Percentiles rank a stretch among this genome's conserved stretches.
These are phyloP conservation scores for Kuschelorhynchus macadamiae DNA, from an alignment of 2,888 invertebrate species.

Conservation along the genomic window DNA sequence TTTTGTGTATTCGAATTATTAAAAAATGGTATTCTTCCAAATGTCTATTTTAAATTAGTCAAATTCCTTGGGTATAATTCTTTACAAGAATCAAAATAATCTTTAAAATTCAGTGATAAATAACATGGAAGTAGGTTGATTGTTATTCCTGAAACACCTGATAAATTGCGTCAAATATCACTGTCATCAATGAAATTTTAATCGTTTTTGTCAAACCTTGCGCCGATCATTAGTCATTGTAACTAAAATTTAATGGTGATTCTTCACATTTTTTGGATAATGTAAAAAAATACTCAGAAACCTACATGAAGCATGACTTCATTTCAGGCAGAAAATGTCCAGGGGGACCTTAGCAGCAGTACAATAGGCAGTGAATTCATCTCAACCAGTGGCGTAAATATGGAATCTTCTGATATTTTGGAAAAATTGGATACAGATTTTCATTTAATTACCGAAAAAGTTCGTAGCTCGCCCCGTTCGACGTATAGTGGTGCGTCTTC, in stretches of 20 bases:
- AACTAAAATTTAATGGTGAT: slow-evolving; percentile 1
- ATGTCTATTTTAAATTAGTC: too few relatives aligned
- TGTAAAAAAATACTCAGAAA: background rate
- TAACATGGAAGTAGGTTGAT: too few relatives aligned
- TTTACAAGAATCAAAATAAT: too few relatives aligned
- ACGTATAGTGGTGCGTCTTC: slow-evolving; percentile 36
- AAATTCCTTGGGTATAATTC: too few relatives aligned
- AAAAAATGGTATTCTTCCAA: too few relatives aligned
- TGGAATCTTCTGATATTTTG: slow-evolving; percentile 22
- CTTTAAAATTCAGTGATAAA: too few relatives aligned
- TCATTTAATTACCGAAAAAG: slow-evolving; percentile 19
- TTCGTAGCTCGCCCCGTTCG: slow-evolving; percentile 17
- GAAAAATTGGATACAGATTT: slow-evolving; percentile 40
- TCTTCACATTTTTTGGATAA: background rate
- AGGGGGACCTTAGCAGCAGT: background rate
- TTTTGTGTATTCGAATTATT: too few relatives aligned
- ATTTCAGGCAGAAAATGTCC: background rate
- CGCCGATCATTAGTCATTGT: background rate
- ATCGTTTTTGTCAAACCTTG: background rate
- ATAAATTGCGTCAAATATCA: background rate
- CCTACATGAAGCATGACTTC: background rate
- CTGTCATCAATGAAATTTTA: slow-evolving; percentile 1
- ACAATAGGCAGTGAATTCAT: slow-evolving; percentile 10
- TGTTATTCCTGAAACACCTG: background rate
- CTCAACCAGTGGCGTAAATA: slow-evolving; percentile 28